Evolutionary conservation across 2,888 invertebrate genomes (phyloP).

Genomic region (Chymomyza fuscimana): DNA sequence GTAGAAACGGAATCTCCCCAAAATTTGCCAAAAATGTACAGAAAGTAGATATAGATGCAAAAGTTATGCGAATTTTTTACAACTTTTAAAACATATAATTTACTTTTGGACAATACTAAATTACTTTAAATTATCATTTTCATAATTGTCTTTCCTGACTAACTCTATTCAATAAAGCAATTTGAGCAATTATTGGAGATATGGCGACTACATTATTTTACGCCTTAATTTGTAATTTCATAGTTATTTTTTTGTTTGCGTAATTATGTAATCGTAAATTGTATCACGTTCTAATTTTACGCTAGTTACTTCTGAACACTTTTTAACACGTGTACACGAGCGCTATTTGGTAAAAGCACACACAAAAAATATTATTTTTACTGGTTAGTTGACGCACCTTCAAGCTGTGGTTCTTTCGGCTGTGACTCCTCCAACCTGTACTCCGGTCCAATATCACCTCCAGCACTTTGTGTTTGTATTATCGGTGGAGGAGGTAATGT

Average conservation of each 20-base stretch:
- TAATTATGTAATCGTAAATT: slow-evolving; percentile 23
- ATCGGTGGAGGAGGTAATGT: slow-evolving; percentile 62
- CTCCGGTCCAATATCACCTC: slow-evolving; percentile 67
- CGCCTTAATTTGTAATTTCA: neutral
- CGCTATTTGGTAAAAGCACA: neutral
- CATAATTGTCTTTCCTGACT: neutral
- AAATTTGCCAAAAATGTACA: too few species aligned
- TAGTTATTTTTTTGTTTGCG: slow-evolving; percentile 10
- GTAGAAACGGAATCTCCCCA: too few species aligned
- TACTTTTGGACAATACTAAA: too few species aligned
- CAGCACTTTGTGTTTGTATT: slow-evolving; percentile 60
- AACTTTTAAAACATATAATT: too few species aligned
- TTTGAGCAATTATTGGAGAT: neutral
- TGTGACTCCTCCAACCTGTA: slow-evolving; percentile 40
- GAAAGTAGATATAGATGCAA: too few species aligned
- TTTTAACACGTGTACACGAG: slow-evolving; percentile 13
- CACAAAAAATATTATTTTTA: neutral
- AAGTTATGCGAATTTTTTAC: too few species aligned
- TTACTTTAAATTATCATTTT: too few species aligned
- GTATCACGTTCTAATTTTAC: slow-evolving; percentile 25
- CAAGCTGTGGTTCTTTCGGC: slow-evolving; percentile 30
- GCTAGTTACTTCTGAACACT: slow-evolving; percentile 17
- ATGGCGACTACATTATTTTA: neutral
- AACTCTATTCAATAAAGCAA: neutral
- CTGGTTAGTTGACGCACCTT: slow-evolving; percentile 48